Evolutionary conservation across 2,113 vertebrate genomes (phyloP), one percentile per base, ranked within the genome.

Genomic region (Neolamprologus longior): DNA sequence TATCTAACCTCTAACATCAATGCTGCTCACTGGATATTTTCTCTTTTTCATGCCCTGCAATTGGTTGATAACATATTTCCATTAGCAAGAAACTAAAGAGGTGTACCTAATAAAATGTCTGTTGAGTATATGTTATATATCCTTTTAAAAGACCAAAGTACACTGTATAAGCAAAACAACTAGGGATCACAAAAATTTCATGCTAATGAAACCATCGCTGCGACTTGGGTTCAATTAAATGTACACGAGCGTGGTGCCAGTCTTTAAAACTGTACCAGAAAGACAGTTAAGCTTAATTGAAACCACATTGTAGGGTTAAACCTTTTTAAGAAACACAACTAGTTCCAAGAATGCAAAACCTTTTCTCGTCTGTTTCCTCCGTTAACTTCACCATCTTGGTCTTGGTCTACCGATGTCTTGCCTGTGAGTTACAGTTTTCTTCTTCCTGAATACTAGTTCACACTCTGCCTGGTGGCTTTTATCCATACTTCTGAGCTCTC

Each of bases 401-500:
- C 57, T 61, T 4, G 4, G 17, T n/a, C n/a, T 42, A 24, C 5
- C 6, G 5, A 83, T 83, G 53, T 81, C 15, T 26, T 85, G 15
- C 35, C 28, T 17, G 13, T 37, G 50, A 87, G 53, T 42, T 19
- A 12, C 81, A 14, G 15, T 24, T 83, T 82, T 80, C 17, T 79
- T 79, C 81, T 50, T 80, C 53, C 80, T 61, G 73, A 86, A 84
- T 61, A 21, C 53, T 28, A 9, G 53, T 76, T 71, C 83, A 81
- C 42, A 24, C 37, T 50, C 21, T 90, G 83, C 82, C 84, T 73
- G 17, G 57, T 90, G 84, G 86, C 80, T 91, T 84, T 80, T 63
- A 80, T 85, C 87, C 81, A 88, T 63, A 63, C 54, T 58, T 91
- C 89, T 87, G 52, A 93, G 81, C 26, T 85, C 91, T 92, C 85